Conservation (phyloP, 2,888 invertebrate species). For the Drosophila recens region DNA sequence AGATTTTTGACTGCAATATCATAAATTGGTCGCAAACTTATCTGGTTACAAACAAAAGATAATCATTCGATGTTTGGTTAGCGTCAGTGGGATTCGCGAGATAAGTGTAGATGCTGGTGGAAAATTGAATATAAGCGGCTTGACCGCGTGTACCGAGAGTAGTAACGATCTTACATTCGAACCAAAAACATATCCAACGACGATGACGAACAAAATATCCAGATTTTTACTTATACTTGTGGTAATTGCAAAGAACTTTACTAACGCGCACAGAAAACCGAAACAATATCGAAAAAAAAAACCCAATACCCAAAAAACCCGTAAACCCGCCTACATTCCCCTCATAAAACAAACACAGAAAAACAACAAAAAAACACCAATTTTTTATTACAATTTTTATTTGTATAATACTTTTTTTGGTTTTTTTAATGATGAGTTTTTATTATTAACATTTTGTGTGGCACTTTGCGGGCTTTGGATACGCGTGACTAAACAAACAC, state of each 20-base stretch:
- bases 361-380: conserved; percentile 4
- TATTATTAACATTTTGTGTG: conserved; percentile 67
- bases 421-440: conserved; percentile 62
- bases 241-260: conserved; percentile 77
- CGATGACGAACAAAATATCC: conserved; percentile 83
- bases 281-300: conserved; percentile 8
- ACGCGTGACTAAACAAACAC: conserved; percentile 54
- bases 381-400: conserved; percentile 13
- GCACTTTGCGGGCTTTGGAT: conserved; percentile 60
- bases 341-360: conserved; percentile 17
- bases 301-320: conserved; percentile 25
- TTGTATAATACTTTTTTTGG: conserved; percentile 40
- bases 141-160: conserved; percentile 44
- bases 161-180: conserved; percentile 84
- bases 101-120: conserved; percentile 42
- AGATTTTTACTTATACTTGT: conserved; percentile 82
- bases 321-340: conserved; percentile 25
- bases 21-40: conserved; percentile 75
- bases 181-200: conserved; percentile 72
- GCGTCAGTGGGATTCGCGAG: conserved; percentile 59
- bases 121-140: conserved; percentile 79
- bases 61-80: conserved; percentile 60
- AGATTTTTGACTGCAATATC: conserved; percentile 71
- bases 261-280: conserved; percentile 31
- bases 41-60: conserved; percentile 52